These are phyloP conservation scores for Parazoanthus atlanticus DNA, from an alignment of 92 coral and sea anemone genomes.

Conservation along the genomic window DNA sequence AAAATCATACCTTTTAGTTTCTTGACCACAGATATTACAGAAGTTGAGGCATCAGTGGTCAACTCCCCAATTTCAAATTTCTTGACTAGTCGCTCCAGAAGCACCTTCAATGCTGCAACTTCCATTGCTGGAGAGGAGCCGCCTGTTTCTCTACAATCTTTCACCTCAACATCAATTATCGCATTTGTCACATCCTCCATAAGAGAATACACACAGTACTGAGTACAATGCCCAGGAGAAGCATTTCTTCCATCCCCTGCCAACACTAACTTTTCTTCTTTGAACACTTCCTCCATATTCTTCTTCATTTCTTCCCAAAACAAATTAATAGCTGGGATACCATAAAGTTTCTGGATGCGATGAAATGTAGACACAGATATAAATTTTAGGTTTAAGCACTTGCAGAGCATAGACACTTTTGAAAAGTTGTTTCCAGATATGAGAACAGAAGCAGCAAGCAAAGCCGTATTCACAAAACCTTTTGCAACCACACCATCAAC, in stretches of 20 bases:
- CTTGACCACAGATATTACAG: slow-evolving; percentile 23
- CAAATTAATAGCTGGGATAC: slow-evolving; percentile 6
- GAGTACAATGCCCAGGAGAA: slow-evolving; percentile 34
- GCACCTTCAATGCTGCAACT: slow-evolving; percentile 30
- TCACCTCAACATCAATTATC: slow-evolving; percentile 37
- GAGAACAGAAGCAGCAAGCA: slow-evolving; percentile 36
- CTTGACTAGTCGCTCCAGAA: slow-evolving; percentile 28
- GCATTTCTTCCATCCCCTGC: slow-evolving; percentile 52
- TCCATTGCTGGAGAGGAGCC: slow-evolving; percentile 34
- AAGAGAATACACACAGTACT: slow-evolving; percentile 49
- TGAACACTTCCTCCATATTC: slow-evolving; percentile 17
- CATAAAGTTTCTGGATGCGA: slow-evolving; percentile 41
- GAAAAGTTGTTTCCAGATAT: slow-evolving; percentile 38
- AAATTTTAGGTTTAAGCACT: slow-evolving; percentile 12
- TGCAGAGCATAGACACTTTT: slow-evolving; percentile 14
- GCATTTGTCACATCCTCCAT: slow-evolving; percentile 35
- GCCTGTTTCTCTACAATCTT: slow-evolving; percentile 47
- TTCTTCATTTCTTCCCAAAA: slow-evolving; percentile 43
- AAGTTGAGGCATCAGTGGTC: slow-evolving; percentile 35
- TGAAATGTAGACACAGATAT: slow-evolving; percentile 29
- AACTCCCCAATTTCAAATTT: slow-evolving; percentile 20
- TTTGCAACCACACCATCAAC: slow-evolving; percentile 46
- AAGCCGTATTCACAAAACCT: slow-evolving; percentile 9
- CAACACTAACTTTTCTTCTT: slow-evolving; percentile 31
- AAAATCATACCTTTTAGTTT: slow-evolving; percentile 23